Base-by-base conservation (phyloP, 2,113 vertebrate species). In the Leptocoma aspasia region DNA sequence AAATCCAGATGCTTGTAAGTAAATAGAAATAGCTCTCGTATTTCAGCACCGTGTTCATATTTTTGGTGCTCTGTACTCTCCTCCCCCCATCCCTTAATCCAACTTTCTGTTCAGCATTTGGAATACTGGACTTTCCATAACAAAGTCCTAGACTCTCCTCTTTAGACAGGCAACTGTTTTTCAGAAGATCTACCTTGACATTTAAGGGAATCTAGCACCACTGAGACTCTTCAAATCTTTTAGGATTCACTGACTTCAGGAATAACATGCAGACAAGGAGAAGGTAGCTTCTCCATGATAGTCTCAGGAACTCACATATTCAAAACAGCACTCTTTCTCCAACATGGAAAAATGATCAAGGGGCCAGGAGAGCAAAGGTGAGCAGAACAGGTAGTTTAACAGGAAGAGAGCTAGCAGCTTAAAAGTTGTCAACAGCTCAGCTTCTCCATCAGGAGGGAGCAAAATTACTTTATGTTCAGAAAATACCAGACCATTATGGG, bases 21-120 rank as follows among this genome's bases (percentile, higher is more conserved):
- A 77, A 81, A 78, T 28, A 89, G 47, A 85, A 82, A 76, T 8
- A 75, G 23, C 11, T 53, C 65, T 72, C 20, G 31, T 53, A 20
- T 60, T 92, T 82, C 53, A 92, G 78, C 30, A 42, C 9, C 12
- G 11, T 64, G 64, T 33, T 92, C 27, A 9, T 80, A 11, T 69
- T 56, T 76, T 68, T 83, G 27, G 31, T 69, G 16, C 5, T 80
- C 15, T 72, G 9, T 64, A 30, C 54, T 76, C 5, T 6, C 23
- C 20, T 3, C 4, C 16, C 4, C 2, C 14, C 2, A 21, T 7
- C 4, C 26, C 30, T 59, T 26, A 59, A 54, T 26, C 9, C 2
- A 4, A 11, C 11, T 76, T 72, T 71, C 24, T 71, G 26, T 60
- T 65, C 54, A n/a, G 42, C 33, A 44, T 65, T 72, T 54, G 21